A percentile compares a stretch with the other conserved stretches of the same genome.
Evolutionary conservation across 2,797 vertebrate genomes (phyloP).

Genomic region (Scarus forsteni): DNA sequence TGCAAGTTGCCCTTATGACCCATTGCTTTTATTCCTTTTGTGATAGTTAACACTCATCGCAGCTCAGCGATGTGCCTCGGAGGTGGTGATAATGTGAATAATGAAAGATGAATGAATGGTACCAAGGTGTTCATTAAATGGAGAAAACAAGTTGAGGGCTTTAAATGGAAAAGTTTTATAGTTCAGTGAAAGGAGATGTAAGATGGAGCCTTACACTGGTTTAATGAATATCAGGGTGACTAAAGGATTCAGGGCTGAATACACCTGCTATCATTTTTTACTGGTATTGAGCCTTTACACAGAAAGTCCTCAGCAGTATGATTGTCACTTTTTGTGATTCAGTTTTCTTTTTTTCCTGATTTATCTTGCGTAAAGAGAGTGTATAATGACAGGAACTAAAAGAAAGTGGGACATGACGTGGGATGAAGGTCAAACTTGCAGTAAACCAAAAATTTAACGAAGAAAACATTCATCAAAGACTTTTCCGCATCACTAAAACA

Average conservation of each 20-base stretch:
- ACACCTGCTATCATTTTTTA: background rate
- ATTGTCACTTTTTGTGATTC: too few relatives aligned
- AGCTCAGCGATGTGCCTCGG: background rate
- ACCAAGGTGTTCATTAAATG: background rate
- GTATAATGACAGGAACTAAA: too few relatives aligned
- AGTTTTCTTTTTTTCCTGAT: too few relatives aligned
- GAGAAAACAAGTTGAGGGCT: background rate
- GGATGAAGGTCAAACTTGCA: too few relatives aligned
- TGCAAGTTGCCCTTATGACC: background rate
- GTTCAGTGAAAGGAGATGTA: background rate
- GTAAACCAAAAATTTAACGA: too few relatives aligned
- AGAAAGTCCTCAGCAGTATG: background rate
- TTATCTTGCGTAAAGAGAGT: too few relatives aligned
- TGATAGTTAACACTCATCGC: background rate
- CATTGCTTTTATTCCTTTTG: background rate
- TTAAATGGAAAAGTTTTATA: background rate
- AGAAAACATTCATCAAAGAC: too few relatives aligned
- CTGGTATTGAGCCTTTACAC: background rate
- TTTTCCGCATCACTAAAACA: too few relatives aligned
- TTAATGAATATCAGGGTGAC: background rate
- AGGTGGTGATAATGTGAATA: background rate
- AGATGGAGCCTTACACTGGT: background rate
- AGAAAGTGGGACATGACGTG: too few relatives aligned
- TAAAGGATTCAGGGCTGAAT: background rate
- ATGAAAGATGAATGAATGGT: background rate